phyloP scores from a whole-genome alignment of 2,888 invertebrate species.

The Chaetoderma sp. region DNA sequence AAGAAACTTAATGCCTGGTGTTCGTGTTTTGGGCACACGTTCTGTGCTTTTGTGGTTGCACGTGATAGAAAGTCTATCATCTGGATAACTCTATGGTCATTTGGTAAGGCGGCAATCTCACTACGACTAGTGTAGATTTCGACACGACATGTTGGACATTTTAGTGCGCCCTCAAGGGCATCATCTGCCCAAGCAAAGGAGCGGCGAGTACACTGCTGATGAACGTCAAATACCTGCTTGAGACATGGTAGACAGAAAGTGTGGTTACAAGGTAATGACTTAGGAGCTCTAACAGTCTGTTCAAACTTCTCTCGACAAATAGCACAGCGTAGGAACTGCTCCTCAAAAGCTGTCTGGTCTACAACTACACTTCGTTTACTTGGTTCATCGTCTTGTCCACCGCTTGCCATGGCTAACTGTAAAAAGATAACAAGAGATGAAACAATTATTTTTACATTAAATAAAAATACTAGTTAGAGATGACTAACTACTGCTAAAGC shows the following conservation, averaged over 20 bases:
- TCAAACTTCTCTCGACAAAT: constrained; percentile 57
- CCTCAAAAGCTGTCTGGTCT: constrained; percentile 59
- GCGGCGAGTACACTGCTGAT: constrained; percentile 46
- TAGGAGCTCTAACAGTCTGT: constrained; percentile 48
- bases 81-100: constrained; percentile 61
- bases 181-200: constrained; percentile 47
- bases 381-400: constrained; percentile 29
- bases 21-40: constrained; percentile 57
- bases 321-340: constrained; percentile 58
- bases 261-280: constrained; percentile 61
- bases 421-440: too few species aligned
- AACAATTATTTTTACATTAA: too few species aligned
- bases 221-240: constrained; percentile 56
- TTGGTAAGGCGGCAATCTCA: constrained; percentile 54
- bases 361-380: constrained; percentile 54
- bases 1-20: constrained; percentile 60
- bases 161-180: constrained; percentile 50
- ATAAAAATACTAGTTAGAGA: too few species aligned
- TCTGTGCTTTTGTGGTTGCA: constrained; percentile 52
- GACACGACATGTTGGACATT: constrained; percentile 60
- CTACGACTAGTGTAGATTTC: constrained; percentile 55
- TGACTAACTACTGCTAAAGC: too few species aligned
- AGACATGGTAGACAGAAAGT: constrained; percentile 59
- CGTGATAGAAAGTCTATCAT: constrained; percentile 60
- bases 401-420: constrained; percentile 26